These are phyloP conservation scores for Neosilurus hyrtlii DNA, from an alignment of 2,797 vertebrate genomes.

Conservation along the genomic window DNA sequence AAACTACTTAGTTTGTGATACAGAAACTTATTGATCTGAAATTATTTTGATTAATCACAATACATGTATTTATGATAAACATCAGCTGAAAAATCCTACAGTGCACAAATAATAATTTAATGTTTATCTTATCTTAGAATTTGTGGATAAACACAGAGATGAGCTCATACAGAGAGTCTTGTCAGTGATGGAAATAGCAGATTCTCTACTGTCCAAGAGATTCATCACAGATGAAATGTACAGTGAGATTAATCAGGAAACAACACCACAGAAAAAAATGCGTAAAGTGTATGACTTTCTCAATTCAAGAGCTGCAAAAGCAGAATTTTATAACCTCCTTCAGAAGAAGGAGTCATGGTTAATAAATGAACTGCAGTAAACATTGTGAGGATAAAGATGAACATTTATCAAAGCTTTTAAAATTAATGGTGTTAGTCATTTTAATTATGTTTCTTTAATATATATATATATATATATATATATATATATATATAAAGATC, in stretches of 20 bases:
- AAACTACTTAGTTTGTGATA: no score
- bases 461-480: no score
- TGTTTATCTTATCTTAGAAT: neutral
- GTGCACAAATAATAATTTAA: neutral
- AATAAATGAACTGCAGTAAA: constrained; percentile 10
- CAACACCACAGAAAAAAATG: constrained; percentile 19
- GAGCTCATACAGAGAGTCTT: constrained; percentile 16
- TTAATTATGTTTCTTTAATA: no score
- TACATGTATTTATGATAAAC: neutral
- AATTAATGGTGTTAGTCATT: no score
- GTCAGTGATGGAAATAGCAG: constrained; percentile 38
- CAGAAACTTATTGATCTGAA: no score
- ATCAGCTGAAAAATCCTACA: neutral
- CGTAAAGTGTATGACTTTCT: neutral
- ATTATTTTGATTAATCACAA: neutral
- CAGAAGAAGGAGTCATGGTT: neutral
- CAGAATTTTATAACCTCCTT: constrained; percentile 26
- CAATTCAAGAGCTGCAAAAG: neutral
- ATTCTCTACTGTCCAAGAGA: neutral
- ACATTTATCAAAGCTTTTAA: no score
- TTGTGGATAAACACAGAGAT: constrained; percentile 28
- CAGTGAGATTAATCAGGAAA: neutral
- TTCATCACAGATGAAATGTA: constrained; percentile 41
- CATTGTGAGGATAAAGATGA: no score
- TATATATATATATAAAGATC: no score